Evolutionary conservation across 1,140 invertebrate genomes (phyloP).

Genomic region (Tigriopus japonicus): DNA sequence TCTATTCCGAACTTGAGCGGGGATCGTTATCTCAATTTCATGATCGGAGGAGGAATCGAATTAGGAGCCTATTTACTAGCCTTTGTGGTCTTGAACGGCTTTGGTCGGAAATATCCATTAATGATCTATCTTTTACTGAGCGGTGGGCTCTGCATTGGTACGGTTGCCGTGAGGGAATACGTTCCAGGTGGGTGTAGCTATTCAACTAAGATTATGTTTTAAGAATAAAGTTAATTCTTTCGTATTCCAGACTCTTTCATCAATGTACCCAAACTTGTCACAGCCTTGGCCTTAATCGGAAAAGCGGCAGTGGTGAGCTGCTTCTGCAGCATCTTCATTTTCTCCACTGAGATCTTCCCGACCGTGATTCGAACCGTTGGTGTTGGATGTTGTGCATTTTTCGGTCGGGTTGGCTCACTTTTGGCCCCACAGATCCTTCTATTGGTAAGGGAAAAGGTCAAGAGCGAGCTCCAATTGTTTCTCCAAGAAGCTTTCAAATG

Average conservation of each 20-base stretch:
- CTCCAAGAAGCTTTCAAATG: neutral
- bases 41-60: conserved; percentile 23
- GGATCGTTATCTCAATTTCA: conserved; percentile 25
- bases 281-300: conserved; percentile 21
- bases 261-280: conserved; percentile 15
- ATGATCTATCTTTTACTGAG: conserved; percentile 15
- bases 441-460: conserved; percentile 22
- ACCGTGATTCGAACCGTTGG: conserved; percentile 25
- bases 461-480: too few species aligned
- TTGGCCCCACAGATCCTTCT: conserved; percentile 25
- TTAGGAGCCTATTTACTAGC: conserved; percentile 20
- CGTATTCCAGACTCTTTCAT: neutral
- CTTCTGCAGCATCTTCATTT: conserved; percentile 23
- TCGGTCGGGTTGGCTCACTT: conserved; percentile 24
- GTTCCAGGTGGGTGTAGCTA: conserved; percentile 18
- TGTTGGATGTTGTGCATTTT: conserved; percentile 24
- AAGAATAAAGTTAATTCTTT: neutral
- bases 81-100: conserved; percentile 23
- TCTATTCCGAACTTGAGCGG: conserved; percentile 21
- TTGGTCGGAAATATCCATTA: conserved; percentile 17
- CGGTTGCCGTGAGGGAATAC: conserved; percentile 18
- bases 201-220: neutral
- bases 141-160: conserved; percentile 22
- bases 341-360: conserved; percentile 26
- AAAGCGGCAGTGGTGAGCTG: conserved; percentile 21